Percentiles rank a stretch among this genome's conserved stretches.
Evolutionary conservation across 2,797 vertebrate genomes (phyloP).

Genomic region (Hydrolagus colliei): DNA sequence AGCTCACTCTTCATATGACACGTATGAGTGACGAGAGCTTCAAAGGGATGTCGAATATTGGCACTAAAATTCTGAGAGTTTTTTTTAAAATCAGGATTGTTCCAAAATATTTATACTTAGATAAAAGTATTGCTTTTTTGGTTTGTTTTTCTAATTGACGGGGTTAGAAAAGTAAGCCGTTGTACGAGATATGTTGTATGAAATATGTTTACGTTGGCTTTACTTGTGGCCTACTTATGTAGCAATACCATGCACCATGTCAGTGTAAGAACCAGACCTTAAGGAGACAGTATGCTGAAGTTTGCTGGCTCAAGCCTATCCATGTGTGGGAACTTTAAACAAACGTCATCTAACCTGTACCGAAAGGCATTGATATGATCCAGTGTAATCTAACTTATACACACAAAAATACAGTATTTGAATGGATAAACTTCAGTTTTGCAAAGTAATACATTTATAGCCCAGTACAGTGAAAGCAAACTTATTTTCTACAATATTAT

Average conservation of each 20-base stretch:
- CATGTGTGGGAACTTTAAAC: not conserved
- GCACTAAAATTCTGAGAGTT: constrained; percentile 30
- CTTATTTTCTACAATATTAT: not conserved
- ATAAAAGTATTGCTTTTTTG: constrained; percentile 36
- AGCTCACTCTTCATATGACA: constrained; percentile 38
- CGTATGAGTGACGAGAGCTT: constrained; percentile 6
- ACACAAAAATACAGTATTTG: not conserved
- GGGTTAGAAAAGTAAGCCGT: constrained; percentile 37
- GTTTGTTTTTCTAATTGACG: constrained; percentile 28
- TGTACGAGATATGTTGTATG: constrained; percentile 39
- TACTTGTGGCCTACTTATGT: constrained; percentile 45
- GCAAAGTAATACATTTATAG: not conserved
- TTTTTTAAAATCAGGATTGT: constrained; percentile 33
- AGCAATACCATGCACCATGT: constrained; percentile 44
- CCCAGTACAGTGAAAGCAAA: not conserved
- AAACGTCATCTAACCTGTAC: no score
- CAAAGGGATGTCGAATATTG: constrained; percentile 34
- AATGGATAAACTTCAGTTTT: not conserved
- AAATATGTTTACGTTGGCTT: constrained; percentile 46
- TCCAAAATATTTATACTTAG: constrained; percentile 33
- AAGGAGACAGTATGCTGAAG: constrained; percentile 42
- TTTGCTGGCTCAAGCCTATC: not conserved
- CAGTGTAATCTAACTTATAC: no score
- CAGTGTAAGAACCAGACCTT: constrained; percentile 44
- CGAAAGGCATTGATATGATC: not conserved